These are phyloP conservation scores for Halcyon leucocephala DNA, from an alignment of 2,797 vertebrate genomes.

Conservation along the genomic window DNA sequence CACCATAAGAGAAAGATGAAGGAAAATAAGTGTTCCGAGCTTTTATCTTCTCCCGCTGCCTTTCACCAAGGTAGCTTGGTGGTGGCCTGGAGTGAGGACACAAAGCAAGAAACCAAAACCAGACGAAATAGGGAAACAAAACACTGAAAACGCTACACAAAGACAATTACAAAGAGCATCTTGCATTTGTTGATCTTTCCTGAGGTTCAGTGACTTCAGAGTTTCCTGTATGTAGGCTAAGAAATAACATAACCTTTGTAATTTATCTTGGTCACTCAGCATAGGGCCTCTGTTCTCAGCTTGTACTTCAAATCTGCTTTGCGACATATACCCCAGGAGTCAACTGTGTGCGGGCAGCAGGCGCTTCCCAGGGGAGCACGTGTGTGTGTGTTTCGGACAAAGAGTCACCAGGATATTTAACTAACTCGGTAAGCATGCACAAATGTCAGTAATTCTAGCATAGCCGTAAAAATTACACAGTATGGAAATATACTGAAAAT, in stretches of 20 bases:
- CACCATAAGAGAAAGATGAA: background rate
- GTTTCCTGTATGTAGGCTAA: constrained; percentile 59
- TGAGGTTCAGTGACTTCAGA: constrained; percentile 42
- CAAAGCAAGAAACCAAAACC: background rate
- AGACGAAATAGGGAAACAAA: background rate
- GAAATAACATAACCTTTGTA: constrained; percentile 48
- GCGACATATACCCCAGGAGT: constrained; percentile 48
- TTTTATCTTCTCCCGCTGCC: background rate
- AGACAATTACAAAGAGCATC: constrained; percentile 18
- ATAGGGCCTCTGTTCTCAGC: constrained; percentile 49
- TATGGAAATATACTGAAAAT: constrained; percentile 38
- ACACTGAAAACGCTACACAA: background rate
- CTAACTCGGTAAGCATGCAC: constrained; percentile 25
- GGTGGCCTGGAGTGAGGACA: background rate
- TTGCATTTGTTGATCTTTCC: constrained; percentile 60
- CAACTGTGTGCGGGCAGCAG: constrained; percentile 1
- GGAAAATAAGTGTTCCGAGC: background rate
- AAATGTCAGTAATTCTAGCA: constrained; percentile 48
- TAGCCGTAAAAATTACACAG: constrained; percentile 35
- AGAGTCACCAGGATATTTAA: constrained; percentile 49
- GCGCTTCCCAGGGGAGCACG: constrained; percentile 37
- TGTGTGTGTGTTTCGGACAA: constrained; percentile 17
- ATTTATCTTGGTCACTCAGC: constrained; percentile 70
- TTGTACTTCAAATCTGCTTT: constrained; percentile 35
- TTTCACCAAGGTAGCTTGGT: background rate